Base-by-base conservation (phyloP, 2,797 vertebrate genomes). In the Eospalax fontanierii region DNA sequence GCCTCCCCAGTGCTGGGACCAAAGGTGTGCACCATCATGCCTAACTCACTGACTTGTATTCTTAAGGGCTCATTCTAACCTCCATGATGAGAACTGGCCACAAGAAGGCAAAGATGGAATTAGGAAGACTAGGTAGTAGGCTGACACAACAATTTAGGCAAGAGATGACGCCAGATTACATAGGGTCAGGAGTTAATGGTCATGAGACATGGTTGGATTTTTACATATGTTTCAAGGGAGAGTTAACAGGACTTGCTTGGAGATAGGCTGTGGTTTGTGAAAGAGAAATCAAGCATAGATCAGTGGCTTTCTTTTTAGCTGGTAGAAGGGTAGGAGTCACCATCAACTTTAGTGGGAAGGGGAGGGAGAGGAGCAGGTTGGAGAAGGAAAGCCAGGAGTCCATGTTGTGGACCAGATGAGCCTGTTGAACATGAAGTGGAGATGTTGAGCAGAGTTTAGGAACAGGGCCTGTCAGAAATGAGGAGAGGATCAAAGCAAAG, bases 251-350 rank as follows among this genome's bases (percentile, higher is more conserved):
- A 92, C 83, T 84, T 90, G 26, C 68, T 84, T 6, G 46, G 24
- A 33, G 11, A n/a, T 54, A 38, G 40, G 33, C 35, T 76, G 18
- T 88, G 54, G 30, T 86, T 96, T 92, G 59, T 92, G 59, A 86
- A 88, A 79, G 54, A 43, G 63, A 61, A 6, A 70, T 78, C 12
- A 88, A 46, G 30, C 14, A 63, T n/a, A 16, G 30, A 21, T 57
- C 68, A 22, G 24, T 35, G 40, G 4, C 38, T 93, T 89, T 66
- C 35, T 73, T 1, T 28, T 76, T 43, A 90, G 59, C 2, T 9
- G 9, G 26, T 65, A 26, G 57, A n/a, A 35, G n/a, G 57, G 83
- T 61, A 35, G 65, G 35, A 93, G 57, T 87, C 57, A 14, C 54
- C 61, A 38, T 91, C 15, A 83, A 16, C 70, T 30, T 33, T 9